These are phyloP conservation scores for Blomia tropicalis DNA, from an alignment of 2,888 invertebrate genomes.

Conservation along the genomic window DNA sequence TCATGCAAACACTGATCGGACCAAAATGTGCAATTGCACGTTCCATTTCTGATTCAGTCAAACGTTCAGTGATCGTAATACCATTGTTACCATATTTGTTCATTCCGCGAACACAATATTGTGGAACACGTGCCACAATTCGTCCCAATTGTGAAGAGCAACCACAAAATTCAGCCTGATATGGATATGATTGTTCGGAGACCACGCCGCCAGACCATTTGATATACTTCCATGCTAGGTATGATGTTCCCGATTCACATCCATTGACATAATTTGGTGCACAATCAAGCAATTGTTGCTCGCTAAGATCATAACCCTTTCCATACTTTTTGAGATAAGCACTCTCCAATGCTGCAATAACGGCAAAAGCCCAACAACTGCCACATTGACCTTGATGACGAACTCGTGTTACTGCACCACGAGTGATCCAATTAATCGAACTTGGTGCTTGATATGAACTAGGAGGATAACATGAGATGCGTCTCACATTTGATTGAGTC, in stretches of 20 bases:
- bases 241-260: background rate
- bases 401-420: background rate
- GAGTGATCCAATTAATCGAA: background rate
- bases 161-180: background rate
- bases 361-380: slow-evolving; percentile 6
- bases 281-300: slow-evolving; percentile 1
- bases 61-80: background rate
- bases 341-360: background rate
- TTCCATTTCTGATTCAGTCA: background rate
- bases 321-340: background rate
- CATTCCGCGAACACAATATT: background rate
- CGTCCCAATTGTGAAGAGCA: background rate
- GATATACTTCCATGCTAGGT: background rate
- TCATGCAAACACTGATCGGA: slow-evolving; percentile 9
- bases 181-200: background rate
- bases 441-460: background rate
- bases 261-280: background rate
- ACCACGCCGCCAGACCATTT: background rate
- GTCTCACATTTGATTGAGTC: too few species aligned
- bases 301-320: background rate
- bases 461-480: background rate
- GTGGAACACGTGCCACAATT: background rate
- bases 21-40: slow-evolving; percentile 2
- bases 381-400: background rate
- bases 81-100: background rate